Evolutionary conservation across 1,140 invertebrate genomes (phyloP).

Genomic region (Apis cerana): DNA sequence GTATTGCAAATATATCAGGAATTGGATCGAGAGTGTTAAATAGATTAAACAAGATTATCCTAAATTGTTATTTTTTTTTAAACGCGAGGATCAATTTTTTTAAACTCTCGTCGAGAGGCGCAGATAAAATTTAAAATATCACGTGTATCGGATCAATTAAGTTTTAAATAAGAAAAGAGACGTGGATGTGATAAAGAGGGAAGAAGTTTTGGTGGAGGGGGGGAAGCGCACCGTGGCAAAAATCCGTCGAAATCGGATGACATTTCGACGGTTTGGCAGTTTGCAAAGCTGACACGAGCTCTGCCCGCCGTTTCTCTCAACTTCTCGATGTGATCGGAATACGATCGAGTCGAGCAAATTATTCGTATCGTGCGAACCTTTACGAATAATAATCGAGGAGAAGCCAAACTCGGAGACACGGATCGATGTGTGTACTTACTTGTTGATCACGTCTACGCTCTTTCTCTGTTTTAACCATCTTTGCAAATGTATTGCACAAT

Average conservation of each 20-base stretch:
- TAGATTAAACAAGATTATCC: no score
- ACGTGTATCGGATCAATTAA: no score
- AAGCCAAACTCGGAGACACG: not conserved
- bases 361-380: slow-evolving; percentile 31
- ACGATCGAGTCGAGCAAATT: slow-evolving; percentile 56
- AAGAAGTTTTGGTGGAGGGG: no score
- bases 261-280: slow-evolving; percentile 58
- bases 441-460: slow-evolving; percentile 6
- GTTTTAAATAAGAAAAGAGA: no score
- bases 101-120: no score
- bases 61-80: no score
- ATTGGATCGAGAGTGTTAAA: not conserved
- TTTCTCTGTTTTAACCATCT: not conserved
- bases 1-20: not conserved
- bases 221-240: slow-evolving; percentile 33
- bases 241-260: slow-evolving; percentile 38
- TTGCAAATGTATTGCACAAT: not conserved
- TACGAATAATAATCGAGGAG: slow-evolving; percentile 55
- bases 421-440: slow-evolving; percentile 5
- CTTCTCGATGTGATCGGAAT: slow-evolving; percentile 64
- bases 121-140: no score
- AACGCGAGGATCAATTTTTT: no score
- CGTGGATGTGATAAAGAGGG: no score
- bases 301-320: slow-evolving; percentile 28
- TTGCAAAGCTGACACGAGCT: slow-evolving; percentile 49